Percentiles rank a stretch among this genome's conserved stretches.
Evolutionary conservation across 2,888 invertebrate genomes (phyloP).

Genomic region (Escarpia spicata): DNA sequence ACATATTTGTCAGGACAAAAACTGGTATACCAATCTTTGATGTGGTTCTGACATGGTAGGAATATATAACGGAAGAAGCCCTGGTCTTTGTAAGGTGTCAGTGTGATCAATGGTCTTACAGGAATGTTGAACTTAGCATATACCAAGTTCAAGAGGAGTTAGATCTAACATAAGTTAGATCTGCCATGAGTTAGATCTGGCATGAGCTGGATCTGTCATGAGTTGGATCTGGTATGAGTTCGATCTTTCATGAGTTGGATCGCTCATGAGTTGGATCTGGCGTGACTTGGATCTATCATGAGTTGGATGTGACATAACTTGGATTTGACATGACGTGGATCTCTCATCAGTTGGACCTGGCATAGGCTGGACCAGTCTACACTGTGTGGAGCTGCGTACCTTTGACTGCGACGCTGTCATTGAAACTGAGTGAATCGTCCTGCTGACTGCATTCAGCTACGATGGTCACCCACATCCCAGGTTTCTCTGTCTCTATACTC

Average conservation of each 20-base stretch:
- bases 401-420: conserved; percentile 56
- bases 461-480: conserved; percentile 79
- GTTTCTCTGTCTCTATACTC: conserved; percentile 67
- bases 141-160: too few relatives aligned
- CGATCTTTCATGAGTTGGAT: neutral
- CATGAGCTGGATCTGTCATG: too few relatives aligned
- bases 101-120: neutral
- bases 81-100: neutral
- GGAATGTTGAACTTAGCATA: neutral
- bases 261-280: neutral
- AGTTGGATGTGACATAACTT: too few relatives aligned
- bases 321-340: neutral
- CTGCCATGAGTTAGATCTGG: too few relatives aligned
- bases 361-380: neutral
- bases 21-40: too few relatives aligned
- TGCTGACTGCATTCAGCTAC: conserved; percentile 69
- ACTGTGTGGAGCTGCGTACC: conserved; percentile 46
- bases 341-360: neutral
- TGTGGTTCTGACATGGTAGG: too few relatives aligned
- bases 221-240: neutral
- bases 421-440: conserved; percentile 58
- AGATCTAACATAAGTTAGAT: too few relatives aligned
- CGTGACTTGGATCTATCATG: neutral
- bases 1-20: too few relatives aligned
- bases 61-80: too few relatives aligned